A percentile compares a stretch with the other conserved stretches of the same genome.
These are phyloP conservation scores for Rosalia funebris DNA, from an alignment of 2,888 invertebrate species.

Conservation along the genomic window DNA sequence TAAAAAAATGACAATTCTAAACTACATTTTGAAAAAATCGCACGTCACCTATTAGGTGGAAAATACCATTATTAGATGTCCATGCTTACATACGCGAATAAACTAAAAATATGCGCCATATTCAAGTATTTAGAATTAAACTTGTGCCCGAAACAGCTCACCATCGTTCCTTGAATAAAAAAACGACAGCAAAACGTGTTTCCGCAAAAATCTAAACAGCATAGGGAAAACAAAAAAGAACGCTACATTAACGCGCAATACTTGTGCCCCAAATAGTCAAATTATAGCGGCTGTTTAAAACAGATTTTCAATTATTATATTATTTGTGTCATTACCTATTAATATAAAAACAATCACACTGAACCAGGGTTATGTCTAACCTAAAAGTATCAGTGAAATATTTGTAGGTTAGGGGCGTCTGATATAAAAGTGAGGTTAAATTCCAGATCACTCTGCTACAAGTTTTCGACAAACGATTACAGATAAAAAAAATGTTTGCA, in stretches of 20 bases:
- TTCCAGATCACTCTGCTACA: constrained; percentile 31
- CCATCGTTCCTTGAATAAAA: constrained; percentile 19
- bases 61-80: constrained; percentile 38
- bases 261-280: constrained; percentile 50
- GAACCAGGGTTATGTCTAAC: constrained; percentile 44
- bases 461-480: constrained; percentile 25
- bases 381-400: constrained; percentile 35
- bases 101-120: constrained; percentile 44
- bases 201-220: constrained; percentile 39
- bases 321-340: constrained; percentile 55
- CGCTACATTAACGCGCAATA: constrained; percentile 39
- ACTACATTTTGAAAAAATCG: constrained; percentile 56
- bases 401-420: constrained; percentile 44
- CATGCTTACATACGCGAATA: constrained; percentile 37
- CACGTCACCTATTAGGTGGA: constrained; percentile 41
- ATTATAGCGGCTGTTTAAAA: constrained; percentile 42
- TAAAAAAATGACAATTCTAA: constrained; percentile 61
- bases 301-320: constrained; percentile 48
- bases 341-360: constrained; percentile 55
- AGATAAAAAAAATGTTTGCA: constrained; percentile 25
- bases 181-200: constrained; percentile 28
- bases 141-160: constrained; percentile 42
- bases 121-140: constrained; percentile 43
- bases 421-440: constrained; percentile 43
- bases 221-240: constrained; percentile 33